A percentile compares a stretch with the other conserved stretches of the same genome.
These are phyloP conservation scores for Myotis brandtii DNA, from an alignment of 2,113 vertebrate species.

Conservation along the genomic window DNA sequence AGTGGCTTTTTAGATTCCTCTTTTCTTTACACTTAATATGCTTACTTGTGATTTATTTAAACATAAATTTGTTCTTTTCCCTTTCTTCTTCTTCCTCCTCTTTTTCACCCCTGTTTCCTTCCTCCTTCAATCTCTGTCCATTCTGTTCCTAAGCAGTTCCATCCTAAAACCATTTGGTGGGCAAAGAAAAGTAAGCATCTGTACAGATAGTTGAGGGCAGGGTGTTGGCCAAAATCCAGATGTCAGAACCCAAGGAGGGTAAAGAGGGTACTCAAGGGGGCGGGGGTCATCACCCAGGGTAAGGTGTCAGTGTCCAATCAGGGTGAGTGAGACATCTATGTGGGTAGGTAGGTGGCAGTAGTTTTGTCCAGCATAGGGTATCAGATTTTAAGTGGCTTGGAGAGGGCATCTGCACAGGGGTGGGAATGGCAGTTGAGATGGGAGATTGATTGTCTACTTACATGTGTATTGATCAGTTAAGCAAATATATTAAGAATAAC, in stretches of 20 bases:
- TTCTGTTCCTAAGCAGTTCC: background rate
- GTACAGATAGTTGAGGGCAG: background rate
- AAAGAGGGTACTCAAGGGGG: background rate
- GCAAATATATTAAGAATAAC: background rate
- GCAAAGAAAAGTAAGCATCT: background rate
- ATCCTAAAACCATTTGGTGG: background rate
- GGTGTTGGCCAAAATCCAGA: background rate
- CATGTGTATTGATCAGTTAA: background rate
- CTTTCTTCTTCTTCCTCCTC: background rate
- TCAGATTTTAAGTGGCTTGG: background rate
- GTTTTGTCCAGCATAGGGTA: background rate
- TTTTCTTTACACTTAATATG: conserved; percentile 12
- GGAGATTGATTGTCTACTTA: background rate
- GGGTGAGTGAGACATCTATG: background rate
- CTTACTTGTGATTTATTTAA: background rate
- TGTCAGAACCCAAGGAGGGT: background rate
- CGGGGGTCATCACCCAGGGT: background rate
- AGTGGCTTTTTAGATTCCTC: background rate
- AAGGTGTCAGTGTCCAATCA: background rate
- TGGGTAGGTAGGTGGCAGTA: too few relatives aligned
- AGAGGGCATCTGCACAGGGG: background rate
- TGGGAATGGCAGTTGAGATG: background rate
- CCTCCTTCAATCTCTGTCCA: background rate
- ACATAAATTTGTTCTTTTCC: background rate
- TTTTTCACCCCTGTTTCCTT: background rate